Conservation (phyloP, 2,888 invertebrate genomes). For the Branchellion lobata region DNA sequence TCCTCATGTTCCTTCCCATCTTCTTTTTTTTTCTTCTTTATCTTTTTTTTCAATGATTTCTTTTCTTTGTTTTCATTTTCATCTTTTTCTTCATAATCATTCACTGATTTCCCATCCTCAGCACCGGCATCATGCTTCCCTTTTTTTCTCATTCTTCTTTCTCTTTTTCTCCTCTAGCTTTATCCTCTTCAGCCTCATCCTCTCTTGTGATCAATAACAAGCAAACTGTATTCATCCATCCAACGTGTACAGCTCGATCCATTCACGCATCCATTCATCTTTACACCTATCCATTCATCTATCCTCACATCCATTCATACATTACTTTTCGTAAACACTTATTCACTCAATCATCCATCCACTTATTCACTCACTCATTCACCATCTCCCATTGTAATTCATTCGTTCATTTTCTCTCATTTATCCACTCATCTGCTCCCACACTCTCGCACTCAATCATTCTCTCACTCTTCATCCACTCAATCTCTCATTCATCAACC, state of each 20-base stretch:
- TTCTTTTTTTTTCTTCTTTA: background rate
- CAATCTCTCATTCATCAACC: background rate
- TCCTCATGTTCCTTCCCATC: too few species aligned
- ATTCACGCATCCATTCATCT: background rate
- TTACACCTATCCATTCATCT: background rate
- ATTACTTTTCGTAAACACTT: background rate
- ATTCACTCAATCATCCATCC: background rate
- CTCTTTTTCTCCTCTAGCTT: background rate
- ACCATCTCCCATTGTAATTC: background rate
- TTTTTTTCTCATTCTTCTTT: background rate
- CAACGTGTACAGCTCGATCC: background rate
- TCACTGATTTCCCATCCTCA: too few species aligned
- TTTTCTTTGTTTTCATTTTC: too few species aligned
- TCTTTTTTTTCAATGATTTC: too few species aligned
- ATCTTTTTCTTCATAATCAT: too few species aligned
- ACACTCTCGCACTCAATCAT: background rate
- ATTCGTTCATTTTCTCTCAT: background rate
- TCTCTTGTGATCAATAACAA: background rate
- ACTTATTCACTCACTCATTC: background rate
- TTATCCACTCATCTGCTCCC: background rate
- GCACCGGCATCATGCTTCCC: too few species aligned
- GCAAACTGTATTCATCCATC: constrained; percentile 2
- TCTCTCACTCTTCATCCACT: too few species aligned
- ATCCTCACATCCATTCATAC: background rate
- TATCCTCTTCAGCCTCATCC: background rate